Base-by-base conservation (phyloP, 1,140 invertebrate species). In the Lucilia sericata region DNA sequence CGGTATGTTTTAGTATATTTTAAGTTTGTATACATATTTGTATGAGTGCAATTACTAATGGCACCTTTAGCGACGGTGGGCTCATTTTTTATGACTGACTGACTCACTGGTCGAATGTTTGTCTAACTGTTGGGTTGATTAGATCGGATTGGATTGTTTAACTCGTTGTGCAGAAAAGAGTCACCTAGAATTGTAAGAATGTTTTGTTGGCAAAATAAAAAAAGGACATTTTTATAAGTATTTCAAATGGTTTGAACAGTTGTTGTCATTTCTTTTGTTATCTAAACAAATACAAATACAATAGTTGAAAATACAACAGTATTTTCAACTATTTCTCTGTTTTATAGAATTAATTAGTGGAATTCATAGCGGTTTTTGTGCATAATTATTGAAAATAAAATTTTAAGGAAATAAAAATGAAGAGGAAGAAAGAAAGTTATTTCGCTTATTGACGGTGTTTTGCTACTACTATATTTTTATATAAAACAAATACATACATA, bases 281-380 rank as follows among this genome's bases (percentile, higher is more conserved):
- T 42, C n/a, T n/a, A n/a, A n/a, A n/a, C n/a, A n/a, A n/a, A n/a
- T n/a, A n/a, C n/a, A 12, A 17, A 17, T n/a, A 60, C 55, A 60
- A 7, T 60, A 9, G 65, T 70, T 70, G n/a, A n/a, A n/a, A n/a
- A n/a, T n/a, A n/a, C n/a, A n/a, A n/a, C n/a, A n/a, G n/a, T n/a
- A n/a, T 10, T 12, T 19, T 70, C 9, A 25, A 25, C n/a, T 9
- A 70, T 70, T 70, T 70, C 19, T 70, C 10, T 25, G 10, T 51
- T 49, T 51, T 80, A 49, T 49, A 21, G 42, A 80, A 80, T 80
- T 80, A 80, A 80, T 80, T 80, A 80, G 76, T 80, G 10, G 21
- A 80, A 80, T 80, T 80, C 76, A 49, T 49, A 51, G 65, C 19
- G n/a, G n/a, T 70, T 70, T 19, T 8, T 70, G 21, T 25, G 65